Evolutionary conservation across 1,140 invertebrate species (phyloP).

Genomic region (Chironomus tepperi): DNA sequence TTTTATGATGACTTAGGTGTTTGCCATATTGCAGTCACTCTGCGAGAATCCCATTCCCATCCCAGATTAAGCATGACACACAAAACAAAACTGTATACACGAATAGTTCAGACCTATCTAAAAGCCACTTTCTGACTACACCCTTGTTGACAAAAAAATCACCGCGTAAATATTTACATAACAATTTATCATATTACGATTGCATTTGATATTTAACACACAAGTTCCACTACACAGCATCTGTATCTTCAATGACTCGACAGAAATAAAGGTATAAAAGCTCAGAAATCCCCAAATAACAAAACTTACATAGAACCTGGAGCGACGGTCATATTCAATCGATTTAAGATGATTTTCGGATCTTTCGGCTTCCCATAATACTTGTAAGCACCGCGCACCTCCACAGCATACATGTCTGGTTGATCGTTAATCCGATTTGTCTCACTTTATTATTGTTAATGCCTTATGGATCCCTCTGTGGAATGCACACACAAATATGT

Average conservation of each 20-base stretch:
- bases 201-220: slow-evolving; percentile 25
- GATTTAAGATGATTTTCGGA: slow-evolving; percentile 37
- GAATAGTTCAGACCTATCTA: too few relatives aligned
- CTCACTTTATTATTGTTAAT: neutral
- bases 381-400: slow-evolving; percentile 41
- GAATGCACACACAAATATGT: neutral
- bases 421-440: neutral
- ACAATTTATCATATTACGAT: neutral
- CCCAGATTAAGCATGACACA: too few relatives aligned
- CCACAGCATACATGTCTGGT: slow-evolving; percentile 30
- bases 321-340: slow-evolving; percentile 42
- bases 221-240: too few relatives aligned
- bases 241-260: too few relatives aligned
- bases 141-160: too few relatives aligned
- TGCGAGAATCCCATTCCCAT: too few relatives aligned
- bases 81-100: too few relatives aligned
- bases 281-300: too few relatives aligned
- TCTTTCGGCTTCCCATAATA: slow-evolving; percentile 37
- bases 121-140: too few relatives aligned
- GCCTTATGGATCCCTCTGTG: neutral
- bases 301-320: slow-evolving; percentile 41
- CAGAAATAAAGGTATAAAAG: too few relatives aligned
- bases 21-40: too few relatives aligned
- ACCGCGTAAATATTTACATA: neutral
- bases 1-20: too few relatives aligned